A percentile compares a stretch with the other conserved stretches of the same genome.
These are phyloP conservation scores for Sorex araneus DNA, from an alignment of 2,113 vertebrate species.

Conservation along the genomic window DNA sequence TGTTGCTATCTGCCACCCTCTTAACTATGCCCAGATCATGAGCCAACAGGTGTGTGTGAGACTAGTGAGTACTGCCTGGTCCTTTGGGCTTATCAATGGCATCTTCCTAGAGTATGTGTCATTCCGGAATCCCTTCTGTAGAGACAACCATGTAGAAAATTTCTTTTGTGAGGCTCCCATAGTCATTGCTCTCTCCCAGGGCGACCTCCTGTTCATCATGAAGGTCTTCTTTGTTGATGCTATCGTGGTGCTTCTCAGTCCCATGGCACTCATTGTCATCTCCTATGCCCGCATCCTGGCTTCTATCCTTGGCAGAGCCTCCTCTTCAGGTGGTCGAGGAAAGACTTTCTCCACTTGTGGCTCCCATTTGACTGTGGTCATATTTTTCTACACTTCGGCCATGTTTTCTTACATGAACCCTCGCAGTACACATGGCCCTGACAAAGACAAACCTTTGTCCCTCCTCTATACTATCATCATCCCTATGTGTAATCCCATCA, in stretches of 20 bases:
- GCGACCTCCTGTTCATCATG: conserved; percentile 38
- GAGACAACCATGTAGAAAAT: conserved; percentile 72
- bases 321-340: neutral
- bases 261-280: conserved; percentile 53
- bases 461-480: conserved; percentile 62
- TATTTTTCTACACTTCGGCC: conserved; percentile 49
- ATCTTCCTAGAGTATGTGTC: conserved; percentile 71
- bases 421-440: conserved; percentile 26
- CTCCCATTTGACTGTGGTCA: conserved; percentile 74
- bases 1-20: conserved; percentile 81
- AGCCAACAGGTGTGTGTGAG: conserved; percentile 64
- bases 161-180: conserved; percentile 76
- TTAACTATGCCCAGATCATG: conserved; percentile 85
- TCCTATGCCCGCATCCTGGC: conserved; percentile 57
- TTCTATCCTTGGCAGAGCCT: conserved; percentile 52
- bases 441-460: conserved; percentile 74
- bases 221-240: conserved; percentile 6
- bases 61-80: conserved; percentile 78
- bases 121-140: conserved; percentile 62
- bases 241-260: conserved; percentile 57
- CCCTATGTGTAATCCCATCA: conserved; percentile 70
- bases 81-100: conserved; percentile 74
- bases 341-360: conserved; percentile 69
- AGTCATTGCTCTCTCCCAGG: conserved; percentile 67
- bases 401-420: conserved; percentile 76